Percentiles rank a stretch among this genome's conserved stretches.
phyloP scores from a whole-genome alignment of 2,113 vertebrate species.

The Albula glossodonta region DNA sequence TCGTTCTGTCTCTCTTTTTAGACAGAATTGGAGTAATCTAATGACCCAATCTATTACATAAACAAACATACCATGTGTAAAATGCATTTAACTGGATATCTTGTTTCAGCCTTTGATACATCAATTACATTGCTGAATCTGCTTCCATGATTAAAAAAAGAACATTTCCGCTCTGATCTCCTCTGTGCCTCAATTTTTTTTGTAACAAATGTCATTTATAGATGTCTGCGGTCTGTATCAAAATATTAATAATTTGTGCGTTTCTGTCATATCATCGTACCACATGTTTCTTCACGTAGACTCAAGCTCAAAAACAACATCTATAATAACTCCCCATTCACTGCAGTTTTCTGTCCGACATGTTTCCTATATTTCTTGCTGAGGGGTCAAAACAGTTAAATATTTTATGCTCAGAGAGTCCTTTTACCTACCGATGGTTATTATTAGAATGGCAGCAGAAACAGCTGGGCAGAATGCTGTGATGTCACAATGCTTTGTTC shows the following conservation, averaged over 20 bases:
- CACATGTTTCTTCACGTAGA: neutral
- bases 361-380: slow-evolving; percentile 38
- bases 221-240: neutral
- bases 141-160: neutral
- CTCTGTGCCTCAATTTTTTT: neutral
- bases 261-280: neutral
- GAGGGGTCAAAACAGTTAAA: slow-evolving; percentile 71
- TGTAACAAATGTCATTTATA: neutral
- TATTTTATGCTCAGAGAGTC: slow-evolving; percentile 67
- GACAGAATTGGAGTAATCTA: neutral
- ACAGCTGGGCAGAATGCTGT: slow-evolving; percentile 92
- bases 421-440: slow-evolving; percentile 67
- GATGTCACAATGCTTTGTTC: slow-evolving; percentile 92
- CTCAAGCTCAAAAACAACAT: neutral
- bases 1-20: neutral
- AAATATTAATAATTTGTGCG: neutral
- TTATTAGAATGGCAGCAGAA: slow-evolving; percentile 87
- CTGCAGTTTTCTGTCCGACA: slow-evolving; percentile 4
- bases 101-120: neutral
- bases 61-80: neutral
- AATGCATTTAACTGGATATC: neutral
- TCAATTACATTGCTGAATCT: neutral
- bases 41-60: neutral
- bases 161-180: neutral
- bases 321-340: neutral